These are phyloP conservation scores for Cyclargus thomasi DNA, from an alignment of 1,140 invertebrate species.

Conservation along the genomic window DNA sequence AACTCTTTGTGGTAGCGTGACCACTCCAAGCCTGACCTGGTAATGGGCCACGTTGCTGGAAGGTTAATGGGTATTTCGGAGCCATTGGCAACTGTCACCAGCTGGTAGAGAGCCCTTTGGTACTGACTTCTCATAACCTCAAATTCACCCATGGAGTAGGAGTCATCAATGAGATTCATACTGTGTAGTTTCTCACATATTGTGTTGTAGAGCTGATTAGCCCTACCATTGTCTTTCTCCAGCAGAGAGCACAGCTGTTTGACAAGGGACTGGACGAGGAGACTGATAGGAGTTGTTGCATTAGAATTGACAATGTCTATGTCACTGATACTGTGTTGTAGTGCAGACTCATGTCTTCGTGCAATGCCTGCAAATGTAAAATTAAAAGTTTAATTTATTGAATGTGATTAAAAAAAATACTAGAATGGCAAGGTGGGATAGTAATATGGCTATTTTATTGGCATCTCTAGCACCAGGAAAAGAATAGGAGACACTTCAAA, in stretches of 20 bases:
- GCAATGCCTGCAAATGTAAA: conserved; percentile 41
- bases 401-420: too few relatives aligned
- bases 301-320: conserved; percentile 52
- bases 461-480: too few relatives aligned
- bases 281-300: conserved; percentile 74
- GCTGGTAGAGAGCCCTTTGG: conserved; percentile 77
- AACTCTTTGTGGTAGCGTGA: conserved; percentile 86
- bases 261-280: conserved; percentile 79
- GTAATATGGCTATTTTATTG: too few relatives aligned
- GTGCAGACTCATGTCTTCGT: conserved; percentile 45
- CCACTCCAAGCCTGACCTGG: conserved; percentile 66
- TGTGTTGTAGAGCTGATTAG: conserved; percentile 77
- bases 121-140: conserved; percentile 80
- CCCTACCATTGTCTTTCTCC: conserved; percentile 75
- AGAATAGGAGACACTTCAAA: too few relatives aligned
- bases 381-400: background rate
- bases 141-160: conserved; percentile 80
- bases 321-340: conserved; percentile 53
- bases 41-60: conserved; percentile 66
- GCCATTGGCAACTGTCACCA: conserved; percentile 76
- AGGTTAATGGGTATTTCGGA: conserved; percentile 68
- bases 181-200: conserved; percentile 80
- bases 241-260: conserved; percentile 78
- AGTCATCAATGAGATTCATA: conserved; percentile 81
- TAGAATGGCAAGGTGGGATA: too few relatives aligned